These are phyloP conservation scores for Synchiropus splendidus DNA, from an alignment of 2,113 vertebrate species.

Conservation along the genomic window DNA sequence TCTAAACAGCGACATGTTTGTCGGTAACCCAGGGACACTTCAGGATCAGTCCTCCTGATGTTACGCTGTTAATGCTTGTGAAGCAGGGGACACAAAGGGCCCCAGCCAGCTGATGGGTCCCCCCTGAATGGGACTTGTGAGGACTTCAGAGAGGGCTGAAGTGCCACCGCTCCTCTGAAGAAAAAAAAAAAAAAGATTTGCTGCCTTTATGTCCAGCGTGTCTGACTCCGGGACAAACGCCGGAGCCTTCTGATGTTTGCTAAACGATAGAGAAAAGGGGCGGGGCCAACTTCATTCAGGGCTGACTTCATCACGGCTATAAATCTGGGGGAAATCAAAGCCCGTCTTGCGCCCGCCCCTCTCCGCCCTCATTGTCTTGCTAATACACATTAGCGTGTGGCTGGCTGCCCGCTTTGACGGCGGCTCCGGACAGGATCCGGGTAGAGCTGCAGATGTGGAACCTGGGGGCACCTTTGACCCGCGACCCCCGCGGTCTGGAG, in stretches of 20 bases:
- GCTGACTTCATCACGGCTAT: slow-evolving; percentile 67
- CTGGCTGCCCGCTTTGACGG: slow-evolving; percentile 69
- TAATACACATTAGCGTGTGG: slow-evolving; percentile 68
- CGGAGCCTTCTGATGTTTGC: slow-evolving; percentile 55
- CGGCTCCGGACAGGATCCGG: slow-evolving; percentile 36
- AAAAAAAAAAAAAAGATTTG: slow-evolving; percentile 40
- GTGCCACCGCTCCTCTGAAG: slow-evolving; percentile 24
- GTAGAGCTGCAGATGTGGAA: slow-evolving; percentile 64
- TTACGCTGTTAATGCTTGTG: slow-evolving; percentile 26
- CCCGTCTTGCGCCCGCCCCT: slow-evolving; percentile 30
- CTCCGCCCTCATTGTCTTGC: slow-evolving; percentile 66
- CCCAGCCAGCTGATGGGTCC: slow-evolving; percentile 47
- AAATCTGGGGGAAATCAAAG: slow-evolving; percentile 74
- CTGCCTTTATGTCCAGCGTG: slow-evolving; percentile 48
- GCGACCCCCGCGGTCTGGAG: slow-evolving; percentile 36
- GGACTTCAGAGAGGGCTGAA: slow-evolving; percentile 39
- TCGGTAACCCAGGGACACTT: slow-evolving; percentile 28
- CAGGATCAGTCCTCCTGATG: slow-evolving; percentile 26
- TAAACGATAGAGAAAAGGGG: slow-evolving; percentile 63
- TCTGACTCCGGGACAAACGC: slow-evolving; percentile 58
- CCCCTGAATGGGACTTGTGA: slow-evolving; percentile 42
- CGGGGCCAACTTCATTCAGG: slow-evolving; percentile 50
- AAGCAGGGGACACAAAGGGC: slow-evolving; percentile 34
- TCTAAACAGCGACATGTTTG: slow-evolving; percentile 12
- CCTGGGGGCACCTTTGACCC: slow-evolving; percentile 58